Base-by-base conservation (phyloP, 2,113 vertebrate species). In the Clupea harengus region DNA sequence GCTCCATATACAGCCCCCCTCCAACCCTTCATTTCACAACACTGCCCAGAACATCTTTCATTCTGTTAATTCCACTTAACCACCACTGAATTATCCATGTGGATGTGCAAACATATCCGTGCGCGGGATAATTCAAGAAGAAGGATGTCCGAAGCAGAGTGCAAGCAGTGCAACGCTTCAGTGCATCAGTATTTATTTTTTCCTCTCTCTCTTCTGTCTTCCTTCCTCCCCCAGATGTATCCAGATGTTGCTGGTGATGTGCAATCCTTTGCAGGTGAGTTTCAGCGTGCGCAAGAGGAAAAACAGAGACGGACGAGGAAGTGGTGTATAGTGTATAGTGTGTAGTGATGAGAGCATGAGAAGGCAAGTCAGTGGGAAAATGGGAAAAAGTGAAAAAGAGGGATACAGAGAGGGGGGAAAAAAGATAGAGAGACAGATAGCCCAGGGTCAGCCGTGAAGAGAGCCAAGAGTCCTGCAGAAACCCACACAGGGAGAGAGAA, bases 241-340 rank as follows among this genome's bases (percentile, higher is more conserved):
- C 94, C 95, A 95, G 94, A 95, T 94, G 93, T 94, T 95, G 92
- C 93, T 95, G 94, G 95, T 95, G 92, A 95, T 95, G 94, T 95
- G 94, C 90, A 94, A 95, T 93, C 95, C 95, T 91, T 93, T 95
- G 89, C 95, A 95, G 94, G 94, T 95, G 87, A 95, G 93, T 84
- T 72, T 88, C 82, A 39, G 82, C 8, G 85, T 81, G 47, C 67
- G 60, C 88, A 86, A 67, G 81, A 75, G 60, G 17, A 83, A 88
- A 88, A n/a, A 1, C 20, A 82, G 46, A 60, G 39, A 39, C 11
- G 2, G 9, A 39, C 20, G 46, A 45, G 57, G 20, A 49, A 67
- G 64, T 28, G 8, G 47, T 9, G 47, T 9, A 57, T 60, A 47
- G 81, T 45, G 57, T 39, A 39, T 39, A 39, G 39, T 39, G 39